Evolutionary conservation across 2,888 invertebrate species (phyloP).

Genomic region (Diaprepes abbreviatus): DNA sequence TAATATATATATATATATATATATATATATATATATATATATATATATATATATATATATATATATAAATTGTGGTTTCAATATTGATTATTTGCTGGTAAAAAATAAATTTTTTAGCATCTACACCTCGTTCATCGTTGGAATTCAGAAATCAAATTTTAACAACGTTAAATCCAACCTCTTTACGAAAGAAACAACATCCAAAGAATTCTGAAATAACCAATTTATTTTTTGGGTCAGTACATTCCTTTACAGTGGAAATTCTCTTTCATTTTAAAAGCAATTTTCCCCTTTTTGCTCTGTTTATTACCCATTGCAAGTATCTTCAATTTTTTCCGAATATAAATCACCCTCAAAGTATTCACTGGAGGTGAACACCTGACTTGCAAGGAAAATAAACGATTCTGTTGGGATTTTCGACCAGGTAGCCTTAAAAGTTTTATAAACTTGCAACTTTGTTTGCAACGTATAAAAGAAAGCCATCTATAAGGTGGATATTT

Average conservation of each 20-base stretch:
- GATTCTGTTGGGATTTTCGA: slow-evolving; percentile 32
- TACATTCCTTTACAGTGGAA: slow-evolving; percentile 1
- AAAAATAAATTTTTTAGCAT: too few species aligned
- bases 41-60: too few species aligned
- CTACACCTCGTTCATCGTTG: too few species aligned
- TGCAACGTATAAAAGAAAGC: slow-evolving; percentile 27
- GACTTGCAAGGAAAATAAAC: slow-evolving; percentile 36
- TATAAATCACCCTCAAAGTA: slow-evolving; percentile 37
- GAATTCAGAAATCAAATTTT: neutral
- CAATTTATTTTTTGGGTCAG: neutral
- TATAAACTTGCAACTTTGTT: slow-evolving; percentile 39
- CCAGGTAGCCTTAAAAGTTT: slow-evolving; percentile 37
- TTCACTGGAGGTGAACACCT: slow-evolving; percentile 38
- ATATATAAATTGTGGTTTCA: too few species aligned
- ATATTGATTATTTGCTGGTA: too few species aligned
- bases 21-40: too few species aligned
- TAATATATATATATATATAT: too few species aligned
- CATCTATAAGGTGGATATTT: slow-evolving; percentile 24
- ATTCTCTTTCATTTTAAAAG: slow-evolving; percentile 20
- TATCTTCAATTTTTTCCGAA: slow-evolving; percentile 28
- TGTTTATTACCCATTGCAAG: slow-evolving; percentile 32
- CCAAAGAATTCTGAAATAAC: neutral
- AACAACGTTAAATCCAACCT: neutral
- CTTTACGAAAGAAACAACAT: neutral
- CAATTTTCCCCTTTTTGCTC: slow-evolving; percentile 30